A percentile compares a stretch with the other conserved stretches of the same genome.
Conservation (phyloP, 1,140 invertebrate genomes). For the Riptortus pedestris region DNA sequence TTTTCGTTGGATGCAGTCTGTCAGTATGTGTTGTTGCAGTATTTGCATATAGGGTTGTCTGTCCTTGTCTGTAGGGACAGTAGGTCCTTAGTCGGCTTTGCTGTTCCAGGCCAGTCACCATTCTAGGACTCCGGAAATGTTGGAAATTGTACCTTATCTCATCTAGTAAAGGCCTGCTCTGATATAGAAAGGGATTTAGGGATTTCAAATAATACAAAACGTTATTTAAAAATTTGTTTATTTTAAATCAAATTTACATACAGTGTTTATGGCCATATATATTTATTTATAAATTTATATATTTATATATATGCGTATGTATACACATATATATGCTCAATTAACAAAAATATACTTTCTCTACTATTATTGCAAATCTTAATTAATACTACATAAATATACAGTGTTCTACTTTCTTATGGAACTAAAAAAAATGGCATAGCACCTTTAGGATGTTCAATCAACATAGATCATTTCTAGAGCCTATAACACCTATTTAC, state of each 20-base stretch:
- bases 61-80: too few species aligned
- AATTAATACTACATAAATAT: constrained; percentile 14
- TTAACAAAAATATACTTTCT: constrained; percentile 15
- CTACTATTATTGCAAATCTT: constrained; percentile 12
- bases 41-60: too few species aligned
- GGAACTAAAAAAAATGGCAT: constrained; percentile 13
- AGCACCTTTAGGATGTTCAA: constrained; percentile 9
- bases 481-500: constrained; percentile 8
- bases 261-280: background rate
- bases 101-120: too few species aligned
- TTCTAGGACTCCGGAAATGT: too few species aligned
- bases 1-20: too few species aligned
- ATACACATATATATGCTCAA: background rate
- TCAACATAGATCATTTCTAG: background rate
- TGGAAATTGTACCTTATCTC: too few species aligned
- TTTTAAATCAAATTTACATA: constrained; percentile 5
- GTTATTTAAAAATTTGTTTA: too few species aligned
- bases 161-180: too few species aligned
- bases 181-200: too few species aligned
- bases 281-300: background rate
- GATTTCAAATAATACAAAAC: too few species aligned
- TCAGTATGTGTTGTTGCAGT: too few species aligned
- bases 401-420: constrained; percentile 8
- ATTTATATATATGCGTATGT: constrained; percentile 1
- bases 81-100: too few species aligned